Base-by-base conservation (phyloP, 2,797 vertebrate genomes). In the Thaleichthys pacificus region DNA sequence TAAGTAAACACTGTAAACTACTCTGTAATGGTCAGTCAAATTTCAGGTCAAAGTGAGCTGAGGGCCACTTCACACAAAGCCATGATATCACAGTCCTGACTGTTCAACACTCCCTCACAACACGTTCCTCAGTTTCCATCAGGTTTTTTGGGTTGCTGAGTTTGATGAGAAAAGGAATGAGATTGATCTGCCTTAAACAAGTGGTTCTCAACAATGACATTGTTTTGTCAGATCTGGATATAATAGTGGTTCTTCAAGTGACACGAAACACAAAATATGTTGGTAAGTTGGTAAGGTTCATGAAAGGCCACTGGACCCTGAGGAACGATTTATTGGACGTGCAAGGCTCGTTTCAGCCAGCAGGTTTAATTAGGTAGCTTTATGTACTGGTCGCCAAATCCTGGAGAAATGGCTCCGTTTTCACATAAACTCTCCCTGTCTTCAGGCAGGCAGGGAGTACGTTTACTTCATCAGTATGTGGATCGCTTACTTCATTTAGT, bases 41-140 rank as follows among this genome's bases (percentile, higher is more conserved):
- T 78, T 74, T 80, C 64, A 84, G 75, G 80, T 83, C 72, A 72
- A 77, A 84, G 69, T 78, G 77, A 83, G 82, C 73, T 65, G 78
- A 77, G 77, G 70, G 38, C 71, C 74, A 79, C 64, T 76, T 32
- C 19, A 35, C 19, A 82, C 89, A 86, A 91, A 92, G 91, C 89
- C 90, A 92, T 91, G 90, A 85, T 85, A 77, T 74, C 83, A 85
- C 80, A 71, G 66, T 61, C 82, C 74, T 67, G 84, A 91, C 84
- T 87, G 84, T 89, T 88, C 67, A 51, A 66, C 70, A 79, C 66
- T 65, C 22, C 49, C 14, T 66, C 35, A 19, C 68, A 66, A 22
- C 22, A 49, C 51, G 51, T 17, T 56, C 51, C 17, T 56, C 51
- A 17, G 51, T n/a, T n/a, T 56, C 17, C 51, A 56, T 49, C 47